phyloP scores from a whole-genome alignment of 2,888 invertebrate species.

The Trachelus troglodyta region DNA sequence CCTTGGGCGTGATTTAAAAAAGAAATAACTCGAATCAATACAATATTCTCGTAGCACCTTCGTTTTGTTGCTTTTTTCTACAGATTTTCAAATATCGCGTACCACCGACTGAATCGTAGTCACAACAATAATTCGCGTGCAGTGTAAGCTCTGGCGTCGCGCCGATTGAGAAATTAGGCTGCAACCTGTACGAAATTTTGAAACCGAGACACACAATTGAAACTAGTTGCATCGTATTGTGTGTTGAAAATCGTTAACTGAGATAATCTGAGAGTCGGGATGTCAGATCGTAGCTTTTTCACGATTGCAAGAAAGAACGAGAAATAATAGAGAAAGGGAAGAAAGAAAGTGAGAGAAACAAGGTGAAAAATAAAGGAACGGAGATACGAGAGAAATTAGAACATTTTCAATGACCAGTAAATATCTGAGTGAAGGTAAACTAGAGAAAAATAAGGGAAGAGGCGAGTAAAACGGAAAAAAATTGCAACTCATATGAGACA shows the following conservation, averaged over 20 bases:
- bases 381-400: constrained; percentile 16
- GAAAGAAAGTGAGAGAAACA: constrained; percentile 35
- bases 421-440: not conserved
- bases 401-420: not conserved
- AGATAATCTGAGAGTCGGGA: constrained; percentile 40
- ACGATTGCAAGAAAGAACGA: constrained; percentile 26
- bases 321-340: constrained; percentile 33
- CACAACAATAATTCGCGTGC: not conserved
- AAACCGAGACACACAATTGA: not conserved
- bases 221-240: not conserved
- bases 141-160: not conserved
- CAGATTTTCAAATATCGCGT: not conserved
- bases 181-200: not conserved
- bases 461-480: constrained; percentile 12
- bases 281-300: constrained; percentile 36
- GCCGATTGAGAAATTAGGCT: not conserved
- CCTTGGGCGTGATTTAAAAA: not conserved
- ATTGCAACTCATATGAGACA: constrained; percentile 36
- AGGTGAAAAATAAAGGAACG: constrained; percentile 29
- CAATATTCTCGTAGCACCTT: not conserved
- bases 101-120: not conserved
- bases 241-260: not conserved
- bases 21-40: not conserved
- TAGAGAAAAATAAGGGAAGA: not conserved
- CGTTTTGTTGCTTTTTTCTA: not conserved